These are phyloP conservation scores for Macrobrachium nipponense DNA, from an alignment of 1,140 invertebrate genomes.

Conservation along the genomic window DNA sequence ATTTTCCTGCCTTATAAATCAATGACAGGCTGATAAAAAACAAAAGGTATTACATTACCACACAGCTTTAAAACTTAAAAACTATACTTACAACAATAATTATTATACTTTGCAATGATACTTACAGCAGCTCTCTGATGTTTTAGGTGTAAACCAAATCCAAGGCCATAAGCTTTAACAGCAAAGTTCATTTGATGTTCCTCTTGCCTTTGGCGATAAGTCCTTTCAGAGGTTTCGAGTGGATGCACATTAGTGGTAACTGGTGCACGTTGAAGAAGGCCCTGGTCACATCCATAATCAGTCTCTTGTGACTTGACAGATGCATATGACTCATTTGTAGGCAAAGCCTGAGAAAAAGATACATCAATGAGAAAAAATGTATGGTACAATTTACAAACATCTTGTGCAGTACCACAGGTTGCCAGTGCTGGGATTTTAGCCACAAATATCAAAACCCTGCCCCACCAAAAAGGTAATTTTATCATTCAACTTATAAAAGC, in stretches of 20 bases:
- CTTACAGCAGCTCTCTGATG: conserved; percentile 57
- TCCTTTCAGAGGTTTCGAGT: conserved; percentile 39
- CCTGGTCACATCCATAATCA: conserved; percentile 44
- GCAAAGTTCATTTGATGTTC: conserved; percentile 12
- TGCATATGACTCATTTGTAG: background rate
- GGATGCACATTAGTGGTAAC: conserved; percentile 33
- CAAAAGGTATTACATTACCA: too few species aligned
- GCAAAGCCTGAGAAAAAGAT: too few species aligned
- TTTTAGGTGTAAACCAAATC: conserved; percentile 39
- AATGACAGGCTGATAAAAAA: too few species aligned
- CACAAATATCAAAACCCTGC: too few species aligned
- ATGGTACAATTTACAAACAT: too few species aligned
- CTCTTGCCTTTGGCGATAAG: conserved; percentile 39
- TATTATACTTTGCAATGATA: background rate
- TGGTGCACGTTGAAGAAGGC: conserved; percentile 46
- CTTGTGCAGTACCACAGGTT: too few species aligned
- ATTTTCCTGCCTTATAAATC: too few species aligned
- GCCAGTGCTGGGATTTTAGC: too few species aligned
- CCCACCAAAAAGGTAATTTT: too few species aligned
- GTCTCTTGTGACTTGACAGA: conserved; percentile 9
- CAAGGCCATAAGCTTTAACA: conserved; percentile 35
- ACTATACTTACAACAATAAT: background rate
- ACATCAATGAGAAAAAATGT: too few species aligned
- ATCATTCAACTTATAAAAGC: too few species aligned
- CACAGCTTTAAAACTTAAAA: too few species aligned